Percentiles rank a stretch among this genome's conserved stretches.
These are phyloP conservation scores for Pagetopsis macropterus DNA, from an alignment of 2,797 vertebrate genomes.

Conservation along the genomic window DNA sequence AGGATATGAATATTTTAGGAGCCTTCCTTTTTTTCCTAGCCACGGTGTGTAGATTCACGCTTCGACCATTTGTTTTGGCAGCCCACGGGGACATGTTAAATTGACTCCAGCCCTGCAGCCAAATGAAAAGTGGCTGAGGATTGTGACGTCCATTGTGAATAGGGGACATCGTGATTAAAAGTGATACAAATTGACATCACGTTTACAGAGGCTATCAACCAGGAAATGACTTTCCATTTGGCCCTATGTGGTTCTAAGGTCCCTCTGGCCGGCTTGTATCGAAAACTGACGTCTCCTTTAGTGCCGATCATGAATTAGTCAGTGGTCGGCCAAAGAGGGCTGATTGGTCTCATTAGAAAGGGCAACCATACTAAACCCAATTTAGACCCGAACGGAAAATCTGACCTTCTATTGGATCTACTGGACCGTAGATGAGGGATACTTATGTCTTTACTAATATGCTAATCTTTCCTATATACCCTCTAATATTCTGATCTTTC, in stretches of 20 bases:
- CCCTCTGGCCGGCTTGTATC: constrained; percentile 28
- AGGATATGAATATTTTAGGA: constrained; percentile 80
- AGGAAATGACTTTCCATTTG: constrained; percentile 69
- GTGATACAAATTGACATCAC: constrained; percentile 48
- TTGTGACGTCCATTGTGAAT: constrained; percentile 47
- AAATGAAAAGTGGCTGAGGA: constrained; percentile 40
- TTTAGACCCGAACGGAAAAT: constrained; percentile 17
- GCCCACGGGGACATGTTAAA: constrained; percentile 41
- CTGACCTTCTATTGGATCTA: constrained; percentile 9
- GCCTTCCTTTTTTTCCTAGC: constrained; percentile 49
- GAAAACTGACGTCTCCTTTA: constrained; percentile 46
- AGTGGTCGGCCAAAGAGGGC: constrained; percentile 19
- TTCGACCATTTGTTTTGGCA: constrained; percentile 61
- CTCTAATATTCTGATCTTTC: background rate
- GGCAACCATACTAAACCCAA: constrained; percentile 6
- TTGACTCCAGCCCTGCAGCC: constrained; percentile 27
- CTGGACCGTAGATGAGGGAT: background rate
- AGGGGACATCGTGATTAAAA: constrained; percentile 56
- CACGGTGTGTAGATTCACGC: constrained; percentile 65
- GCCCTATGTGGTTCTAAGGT: background rate
- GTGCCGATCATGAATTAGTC: constrained; percentile 62
- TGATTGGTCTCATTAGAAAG: constrained; percentile 23
- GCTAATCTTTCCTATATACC: background rate
- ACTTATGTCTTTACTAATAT: constrained; percentile 3
- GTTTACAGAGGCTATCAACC: constrained; percentile 44